Evolutionary conservation across 2,888 invertebrate species (phyloP), one percentile per base, ranked within the genome.

Genomic region (Enchytraeus crypticus): DNA sequence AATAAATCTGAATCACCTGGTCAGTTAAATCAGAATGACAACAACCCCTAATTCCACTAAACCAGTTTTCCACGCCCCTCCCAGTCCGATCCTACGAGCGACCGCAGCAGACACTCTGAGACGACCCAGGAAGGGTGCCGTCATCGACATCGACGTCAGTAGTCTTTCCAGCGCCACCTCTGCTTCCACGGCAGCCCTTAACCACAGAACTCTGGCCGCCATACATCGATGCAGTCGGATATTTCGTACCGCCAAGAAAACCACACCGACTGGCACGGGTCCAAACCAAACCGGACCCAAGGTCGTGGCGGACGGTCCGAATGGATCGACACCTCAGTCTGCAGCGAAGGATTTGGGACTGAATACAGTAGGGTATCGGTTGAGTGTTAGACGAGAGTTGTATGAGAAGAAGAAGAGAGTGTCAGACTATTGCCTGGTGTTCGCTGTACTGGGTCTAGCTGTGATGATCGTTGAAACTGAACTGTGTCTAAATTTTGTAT

Each of bases 61-160:
- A n/a, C n/a, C n/a, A n/a, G n/a, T n/a, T n/a, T n/a, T n/a, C n/a
- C n/a, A n/a, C n/a, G n/a, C n/a, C n/a, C n/a, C n/a, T n/a, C n/a
- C n/a, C n/a, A n/a, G n/a, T n/a, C n/a, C n/a, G n/a, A n/a, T n/a
- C n/a, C n/a, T n/a, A n/a, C n/a, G n/a, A n/a, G n/a, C n/a, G n/a
- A n/a, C n/a, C n/a, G n/a, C n/a, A n/a, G n/a, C n/a, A n/a, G n/a
- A n/a, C n/a, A n/a, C n/a, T n/a, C n/a, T n/a, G n/a, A n/a, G n/a
- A n/a, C n/a, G n/a, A n/a, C n/a, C n/a, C n/a, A n/a, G 77, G 72
- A 59, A 77, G 77, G 57, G 77, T 71, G 64, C 74, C 77, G 5
- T 71, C 61, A 14, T 75, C 74, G 23, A 67, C 60, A 21, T 67
- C 65, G 27, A 71, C 65, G 2, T 66, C 61, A 1, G 62, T 66